These are phyloP conservation scores for Tokudaia muenninki DNA, from an alignment of 2,797 vertebrate genomes.

Conservation along the genomic window DNA sequence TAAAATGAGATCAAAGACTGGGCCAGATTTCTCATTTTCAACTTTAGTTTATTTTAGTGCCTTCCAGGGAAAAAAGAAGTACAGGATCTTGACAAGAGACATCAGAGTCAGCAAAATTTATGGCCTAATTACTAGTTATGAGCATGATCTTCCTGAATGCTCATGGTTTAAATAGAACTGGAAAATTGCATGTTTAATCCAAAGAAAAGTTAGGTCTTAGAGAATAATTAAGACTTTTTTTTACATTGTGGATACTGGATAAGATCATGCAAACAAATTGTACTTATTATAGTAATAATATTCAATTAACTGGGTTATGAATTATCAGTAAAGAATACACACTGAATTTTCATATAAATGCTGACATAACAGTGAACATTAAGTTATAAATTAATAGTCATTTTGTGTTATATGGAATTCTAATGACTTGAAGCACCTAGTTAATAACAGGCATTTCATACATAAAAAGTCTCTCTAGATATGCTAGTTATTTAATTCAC, in stretches of 20 bases:
- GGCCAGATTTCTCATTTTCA: not conserved
- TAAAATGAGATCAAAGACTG: slow-evolving; percentile 44
- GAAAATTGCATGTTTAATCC: not conserved
- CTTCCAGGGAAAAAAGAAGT: not conserved
- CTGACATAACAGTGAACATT: not conserved
- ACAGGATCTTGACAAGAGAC: not conserved
- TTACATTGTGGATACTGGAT: not conserved
- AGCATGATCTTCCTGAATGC: not conserved
- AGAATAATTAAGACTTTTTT: not conserved
- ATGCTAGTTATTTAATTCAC: not conserved
- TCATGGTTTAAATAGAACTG: not conserved
- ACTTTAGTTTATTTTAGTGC: slow-evolving; percentile 25
- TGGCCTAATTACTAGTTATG: not conserved
- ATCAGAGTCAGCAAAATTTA: slow-evolving; percentile 31
- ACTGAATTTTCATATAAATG: slow-evolving; percentile 12
- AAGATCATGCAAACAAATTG: not conserved
- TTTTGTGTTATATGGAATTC: slow-evolving; percentile 28
- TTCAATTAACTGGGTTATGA: not conserved
- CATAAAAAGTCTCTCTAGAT: not conserved
- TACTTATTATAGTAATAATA: slow-evolving; percentile 23
- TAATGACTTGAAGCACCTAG: not conserved
- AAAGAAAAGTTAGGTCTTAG: not conserved
- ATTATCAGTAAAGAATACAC: not conserved
- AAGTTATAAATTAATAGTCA: not conserved
- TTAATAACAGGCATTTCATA: not conserved